Evolutionary conservation across 2,888 invertebrate species (phyloP).

Genomic region (Drosophila percnosoma): DNA sequence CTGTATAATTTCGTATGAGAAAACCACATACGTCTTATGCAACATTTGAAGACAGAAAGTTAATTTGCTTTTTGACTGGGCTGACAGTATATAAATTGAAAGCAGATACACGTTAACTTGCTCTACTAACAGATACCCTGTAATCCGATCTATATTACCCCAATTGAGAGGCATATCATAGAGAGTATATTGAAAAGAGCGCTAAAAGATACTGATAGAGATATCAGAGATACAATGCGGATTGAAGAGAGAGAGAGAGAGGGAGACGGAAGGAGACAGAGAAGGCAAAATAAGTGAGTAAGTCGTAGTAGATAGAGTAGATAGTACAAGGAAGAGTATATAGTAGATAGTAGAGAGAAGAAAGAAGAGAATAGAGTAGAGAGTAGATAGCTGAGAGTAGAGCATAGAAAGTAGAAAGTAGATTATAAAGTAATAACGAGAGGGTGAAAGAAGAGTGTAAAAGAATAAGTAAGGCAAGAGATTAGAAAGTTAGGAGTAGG

Average conservation of each 20-base stretch:
- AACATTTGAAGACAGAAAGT: constrained; percentile 27
- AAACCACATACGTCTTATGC: constrained; percentile 34
- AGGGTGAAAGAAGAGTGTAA: background rate
- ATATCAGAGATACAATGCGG: background rate
- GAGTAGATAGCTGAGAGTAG: background rate
- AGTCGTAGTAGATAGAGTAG: background rate
- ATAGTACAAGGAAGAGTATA: background rate
- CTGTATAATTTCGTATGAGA: constrained; percentile 51
- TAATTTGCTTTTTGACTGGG: constrained; percentile 27
- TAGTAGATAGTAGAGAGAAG: background rate
- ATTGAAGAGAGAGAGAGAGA: background rate
- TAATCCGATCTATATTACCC: background rate
- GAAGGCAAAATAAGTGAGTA: too few relatives aligned
- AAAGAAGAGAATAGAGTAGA: background rate
- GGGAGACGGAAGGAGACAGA: rapidly evolving
- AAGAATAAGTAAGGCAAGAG: background rate
- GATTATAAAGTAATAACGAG: background rate
- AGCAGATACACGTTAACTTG: background rate
- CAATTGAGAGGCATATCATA: too few relatives aligned
- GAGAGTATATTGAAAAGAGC: background rate
- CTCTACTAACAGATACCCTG: background rate
- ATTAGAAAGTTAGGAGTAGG: background rate
- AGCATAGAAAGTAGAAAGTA: background rate
- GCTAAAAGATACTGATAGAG: background rate
- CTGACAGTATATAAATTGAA: constrained; percentile 21